phyloP scores from a whole-genome alignment of 2,797 vertebrate species.

The Sebastes paucispinis region DNA sequence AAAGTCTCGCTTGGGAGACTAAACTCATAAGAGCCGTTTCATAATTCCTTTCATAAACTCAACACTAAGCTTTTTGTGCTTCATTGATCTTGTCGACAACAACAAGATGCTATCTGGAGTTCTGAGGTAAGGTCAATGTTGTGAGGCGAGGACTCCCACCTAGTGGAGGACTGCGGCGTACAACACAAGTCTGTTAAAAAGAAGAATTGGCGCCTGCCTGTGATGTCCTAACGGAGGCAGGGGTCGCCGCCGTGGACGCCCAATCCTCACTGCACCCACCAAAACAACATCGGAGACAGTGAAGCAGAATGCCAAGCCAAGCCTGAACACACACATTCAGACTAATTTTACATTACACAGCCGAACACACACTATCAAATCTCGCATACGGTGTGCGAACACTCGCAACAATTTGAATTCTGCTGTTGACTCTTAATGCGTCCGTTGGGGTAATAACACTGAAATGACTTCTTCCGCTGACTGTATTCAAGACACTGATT shows the following conservation, averaged over 20 bases:
- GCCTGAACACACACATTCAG: conserved; percentile 17
- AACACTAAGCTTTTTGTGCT: conserved; percentile 19
- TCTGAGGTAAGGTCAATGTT: conserved; percentile 22
- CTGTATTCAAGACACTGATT: conserved; percentile 28
- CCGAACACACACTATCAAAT: conserved; percentile 31
- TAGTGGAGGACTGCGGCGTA: neutral
- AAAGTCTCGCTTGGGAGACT: conserved; percentile 12
- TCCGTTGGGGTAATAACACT: conserved; percentile 8
- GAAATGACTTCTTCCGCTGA: conserved; percentile 38
- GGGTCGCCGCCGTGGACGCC: neutral
- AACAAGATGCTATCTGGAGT: conserved; percentile 10
- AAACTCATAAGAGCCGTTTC: conserved; percentile 32
- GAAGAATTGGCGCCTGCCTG: neutral
- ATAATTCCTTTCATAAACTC: conserved; percentile 37
- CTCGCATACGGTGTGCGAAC: neutral
- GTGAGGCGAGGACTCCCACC: conserved; percentile 16
- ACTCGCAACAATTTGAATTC: conserved; percentile 16
- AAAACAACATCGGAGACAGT: conserved; percentile 5
- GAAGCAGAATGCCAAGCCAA: neutral
- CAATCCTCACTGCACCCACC: neutral
- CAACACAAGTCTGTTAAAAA: neutral
- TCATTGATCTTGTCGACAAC: conserved; percentile 23
- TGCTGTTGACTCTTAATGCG: conserved; percentile 23
- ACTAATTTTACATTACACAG: conserved; percentile 31
- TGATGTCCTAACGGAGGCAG: conserved; percentile 1